Evolutionary conservation across 2,888 invertebrate genomes (phyloP).

Genomic region (Diplolepis rosae): DNA sequence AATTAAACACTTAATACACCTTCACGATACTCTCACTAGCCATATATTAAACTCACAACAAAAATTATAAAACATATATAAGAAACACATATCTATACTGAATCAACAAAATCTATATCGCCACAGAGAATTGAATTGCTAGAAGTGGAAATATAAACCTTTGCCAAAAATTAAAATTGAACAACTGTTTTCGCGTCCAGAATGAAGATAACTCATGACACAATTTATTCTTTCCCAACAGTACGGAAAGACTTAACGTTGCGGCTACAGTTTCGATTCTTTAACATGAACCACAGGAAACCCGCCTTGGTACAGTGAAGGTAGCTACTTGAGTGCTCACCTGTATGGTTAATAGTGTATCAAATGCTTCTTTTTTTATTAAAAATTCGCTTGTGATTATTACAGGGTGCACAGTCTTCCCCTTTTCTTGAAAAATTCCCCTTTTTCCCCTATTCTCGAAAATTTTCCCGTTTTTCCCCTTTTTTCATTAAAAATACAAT

Average conservation of each 20-base stretch:
- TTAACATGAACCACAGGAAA: constrained; percentile 93
- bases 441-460: too few species aligned
- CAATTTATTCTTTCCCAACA: constrained; percentile 79
- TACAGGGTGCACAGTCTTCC: too few species aligned
- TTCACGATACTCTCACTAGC: constrained; percentile 4
- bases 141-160: constrained; percentile 18
- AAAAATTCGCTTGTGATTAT: constrained; percentile 20
- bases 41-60: not conserved
- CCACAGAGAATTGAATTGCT: not conserved
- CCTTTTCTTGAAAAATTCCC: too few species aligned
- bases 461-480: too few species aligned
- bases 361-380: constrained; percentile 6
- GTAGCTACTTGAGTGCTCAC: constrained; percentile 55
- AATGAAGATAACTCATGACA: constrained; percentile 50
- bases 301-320: constrained; percentile 88
- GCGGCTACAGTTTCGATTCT: constrained; percentile 96
- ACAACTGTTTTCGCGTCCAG: constrained; percentile 34
- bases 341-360: constrained; percentile 16
- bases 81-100: not conserved
- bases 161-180: constrained; percentile 33
- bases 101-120: not conserved
- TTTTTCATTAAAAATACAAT: too few species aligned
- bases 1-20: not conserved
- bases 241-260: constrained; percentile 97
- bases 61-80: not conserved